Percentiles rank a stretch among this genome's conserved stretches.
These are phyloP conservation scores for Patella pellucida DNA, from an alignment of 2,888 invertebrate genomes.

Conservation along the genomic window DNA sequence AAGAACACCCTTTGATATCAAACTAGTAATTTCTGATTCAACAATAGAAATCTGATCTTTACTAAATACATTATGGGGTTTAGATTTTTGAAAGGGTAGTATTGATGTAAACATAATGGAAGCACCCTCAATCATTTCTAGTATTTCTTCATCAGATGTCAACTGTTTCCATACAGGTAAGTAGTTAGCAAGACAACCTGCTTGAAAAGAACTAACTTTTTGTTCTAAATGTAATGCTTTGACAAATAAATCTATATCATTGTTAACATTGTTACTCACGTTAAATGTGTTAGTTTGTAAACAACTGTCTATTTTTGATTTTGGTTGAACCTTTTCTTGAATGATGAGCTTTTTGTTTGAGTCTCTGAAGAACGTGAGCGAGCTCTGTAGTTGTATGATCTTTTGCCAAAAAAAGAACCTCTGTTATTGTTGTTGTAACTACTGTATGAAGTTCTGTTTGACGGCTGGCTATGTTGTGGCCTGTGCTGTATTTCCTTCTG, in stretches of 20 bases:
- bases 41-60: background rate
- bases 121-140: constrained; percentile 3
- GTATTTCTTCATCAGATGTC: constrained; percentile 16
- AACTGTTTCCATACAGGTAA: constrained; percentile 13
- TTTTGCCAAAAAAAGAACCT: background rate
- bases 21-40: background rate
- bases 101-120: background rate
- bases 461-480: background rate
- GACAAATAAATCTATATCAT: no score
- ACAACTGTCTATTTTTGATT: no score
- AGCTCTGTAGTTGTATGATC: background rate
- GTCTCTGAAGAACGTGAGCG: no score
- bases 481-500: background rate
- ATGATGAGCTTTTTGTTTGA: no score
- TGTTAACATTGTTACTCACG: no score
- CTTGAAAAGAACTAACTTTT: constrained; percentile 14
- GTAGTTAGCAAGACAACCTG: background rate
- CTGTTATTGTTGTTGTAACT: background rate
- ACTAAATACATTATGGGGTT: constrained; percentile 1
- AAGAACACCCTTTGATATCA: constrained; percentile 6
- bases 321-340: no score
- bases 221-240: background rate
- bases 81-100: no score
- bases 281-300: no score
- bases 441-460: background rate